Conservation (phyloP, 2,113 vertebrate genomes). For the Leucopsar rothschildi region DNA sequence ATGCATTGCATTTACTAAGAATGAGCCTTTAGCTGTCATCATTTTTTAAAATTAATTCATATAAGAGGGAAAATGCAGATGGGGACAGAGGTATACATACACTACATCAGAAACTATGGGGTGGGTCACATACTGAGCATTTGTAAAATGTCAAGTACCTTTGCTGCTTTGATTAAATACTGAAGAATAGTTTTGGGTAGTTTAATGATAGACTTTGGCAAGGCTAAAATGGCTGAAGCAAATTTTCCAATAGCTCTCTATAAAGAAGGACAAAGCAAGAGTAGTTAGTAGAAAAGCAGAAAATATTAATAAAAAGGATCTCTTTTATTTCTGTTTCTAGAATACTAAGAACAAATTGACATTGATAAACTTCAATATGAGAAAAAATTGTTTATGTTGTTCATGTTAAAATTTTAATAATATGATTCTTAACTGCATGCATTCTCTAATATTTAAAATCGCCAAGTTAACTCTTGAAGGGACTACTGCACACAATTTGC, state of each 20-base stretch:
- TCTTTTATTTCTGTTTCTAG: not conserved
- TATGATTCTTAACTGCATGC: not conserved
- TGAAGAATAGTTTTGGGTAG: constrained; percentile 99
- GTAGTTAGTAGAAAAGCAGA: constrained; percentile 79
- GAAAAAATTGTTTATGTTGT: not conserved
- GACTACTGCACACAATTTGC: not conserved
- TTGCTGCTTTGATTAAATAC: constrained; percentile 95
- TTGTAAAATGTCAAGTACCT: constrained; percentile 84
- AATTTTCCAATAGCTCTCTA: constrained; percentile 99
- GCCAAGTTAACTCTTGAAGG: not conserved
- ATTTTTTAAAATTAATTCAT: not conserved
- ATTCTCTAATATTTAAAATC: not conserved
- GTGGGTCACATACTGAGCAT: constrained; percentile 47
- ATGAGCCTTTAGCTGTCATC: not conserved
- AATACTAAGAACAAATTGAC: not conserved
- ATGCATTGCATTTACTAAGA: not conserved
- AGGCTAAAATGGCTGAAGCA: constrained; percentile 95
- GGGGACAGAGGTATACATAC: not conserved
- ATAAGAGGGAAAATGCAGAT: constrained; percentile 75
- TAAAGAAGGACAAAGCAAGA: constrained; percentile 84
- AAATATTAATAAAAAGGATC: constrained; percentile 32
- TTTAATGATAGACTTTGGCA: constrained; percentile 98
- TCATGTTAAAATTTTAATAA: not conserved
- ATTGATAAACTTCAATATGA: not conserved
- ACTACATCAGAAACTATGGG: constrained; percentile 23